Evolutionary conservation across 2,888 invertebrate species (phyloP), one percentile per base, ranked within the genome.

Genomic region (Cheilosia soror): DNA sequence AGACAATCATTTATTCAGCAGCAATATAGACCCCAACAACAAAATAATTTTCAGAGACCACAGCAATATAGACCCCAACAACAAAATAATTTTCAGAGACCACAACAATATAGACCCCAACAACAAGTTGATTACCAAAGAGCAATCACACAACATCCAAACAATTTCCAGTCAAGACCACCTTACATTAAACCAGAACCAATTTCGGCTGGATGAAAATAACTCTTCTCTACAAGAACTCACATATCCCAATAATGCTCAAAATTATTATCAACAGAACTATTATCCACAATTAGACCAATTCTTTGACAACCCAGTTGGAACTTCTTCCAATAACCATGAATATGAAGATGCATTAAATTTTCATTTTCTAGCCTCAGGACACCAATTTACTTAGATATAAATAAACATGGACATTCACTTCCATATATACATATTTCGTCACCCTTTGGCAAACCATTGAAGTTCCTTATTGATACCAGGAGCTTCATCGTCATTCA

Each of bases 401-500:
- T 68, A 44, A 68, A 68, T 20, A 55, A 47, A 13, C 44, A 47
- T 5, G 42, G 69, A 33, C 55, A 57, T 7, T 44, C 13, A 33
- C 57, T 57, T 33, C 31, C 44, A 5, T 69, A 57, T 5, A 57
- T 69, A 25, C 20, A 69, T 25, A 57, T 69, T 6, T 69, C 68
- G 0, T 57, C 57, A 13, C 69, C 69, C 1, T 69, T 69, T n/a
- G 69, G 57, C 0, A 69, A 42, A 25, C 13, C 2, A 0, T 49
- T 62, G 11, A 73, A 73, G 44, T 73, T 73, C 1, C 11, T 73
- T 7, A 40, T 63, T n/a, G 73, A 63, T 11, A 63, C n/a, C 73
- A 15, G 53, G 42, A 9, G 44, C 63, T 7, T 73, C 63, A 4
- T 11, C 55, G 2, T 73, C 73, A 3, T 72, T 49, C 37, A 37